A percentile compares a stretch with the other conserved stretches of the same genome.
Conservation (phyloP, 2,888 invertebrate genomes). For the Callyntrura sp. region DNA sequence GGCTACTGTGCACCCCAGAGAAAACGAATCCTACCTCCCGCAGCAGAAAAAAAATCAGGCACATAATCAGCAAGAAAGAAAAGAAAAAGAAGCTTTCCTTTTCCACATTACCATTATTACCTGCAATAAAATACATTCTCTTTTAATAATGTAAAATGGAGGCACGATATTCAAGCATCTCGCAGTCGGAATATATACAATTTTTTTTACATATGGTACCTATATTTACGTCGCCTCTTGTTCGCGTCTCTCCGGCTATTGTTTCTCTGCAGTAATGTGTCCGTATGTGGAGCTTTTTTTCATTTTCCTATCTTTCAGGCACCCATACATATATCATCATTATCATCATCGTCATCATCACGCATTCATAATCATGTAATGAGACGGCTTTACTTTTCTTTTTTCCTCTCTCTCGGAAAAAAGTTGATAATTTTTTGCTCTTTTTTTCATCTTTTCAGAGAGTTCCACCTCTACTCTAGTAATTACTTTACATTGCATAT, state of each 20-base stretch:
- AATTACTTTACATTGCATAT: conserved; percentile 57
- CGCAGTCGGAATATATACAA: too few relatives aligned
- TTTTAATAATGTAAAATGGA: too few relatives aligned
- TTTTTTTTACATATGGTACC: too few relatives aligned
- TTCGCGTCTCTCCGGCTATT: conserved; percentile 27
- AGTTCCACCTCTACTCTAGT: conserved; percentile 53
- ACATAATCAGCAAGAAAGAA: conserved; percentile 42
- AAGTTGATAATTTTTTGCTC: conserved; percentile 58
- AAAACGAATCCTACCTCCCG: conserved; percentile 55
- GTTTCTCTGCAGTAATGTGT: background rate
- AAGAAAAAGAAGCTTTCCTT: conserved; percentile 12
- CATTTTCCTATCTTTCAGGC: background rate
- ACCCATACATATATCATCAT: conserved; percentile 64
- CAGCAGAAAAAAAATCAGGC: conserved; percentile 43
- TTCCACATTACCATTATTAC: conserved; percentile 39
- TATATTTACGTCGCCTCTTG: background rate
- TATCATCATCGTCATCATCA: conserved; percentile 73
- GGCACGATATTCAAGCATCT: too few relatives aligned
- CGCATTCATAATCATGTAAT: conserved; percentile 79
- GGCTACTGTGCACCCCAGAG: conserved; percentile 77
- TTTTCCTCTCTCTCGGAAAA: conserved; percentile 55
- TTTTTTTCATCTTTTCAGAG: conserved; percentile 22
- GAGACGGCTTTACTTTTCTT: conserved; percentile 71
- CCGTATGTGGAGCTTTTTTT: background rate
- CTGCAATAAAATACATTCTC: background rate